A percentile compares a stretch with the other conserved stretches of the same genome.
phyloP scores from a whole-genome alignment of 2,113 vertebrate genomes.

The Campylorhamphus procurvoides region DNA sequence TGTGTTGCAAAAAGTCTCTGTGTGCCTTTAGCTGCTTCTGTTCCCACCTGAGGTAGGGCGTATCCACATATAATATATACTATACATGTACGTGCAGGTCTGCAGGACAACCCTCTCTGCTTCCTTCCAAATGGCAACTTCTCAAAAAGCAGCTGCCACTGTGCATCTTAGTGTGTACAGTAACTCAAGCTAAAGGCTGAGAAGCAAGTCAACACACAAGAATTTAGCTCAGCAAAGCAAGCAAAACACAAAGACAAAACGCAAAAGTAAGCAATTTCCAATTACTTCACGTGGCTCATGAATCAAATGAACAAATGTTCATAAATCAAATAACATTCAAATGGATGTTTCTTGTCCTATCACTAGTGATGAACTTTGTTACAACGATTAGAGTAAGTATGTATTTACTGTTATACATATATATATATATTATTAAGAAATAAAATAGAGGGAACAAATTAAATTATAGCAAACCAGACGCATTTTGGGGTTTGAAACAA shows the following conservation, averaged over 20 bases:
- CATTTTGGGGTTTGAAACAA: background rate
- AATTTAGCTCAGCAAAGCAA: background rate
- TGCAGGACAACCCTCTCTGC: background rate
- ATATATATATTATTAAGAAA: background rate
- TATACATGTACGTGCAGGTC: background rate
- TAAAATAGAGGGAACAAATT: background rate
- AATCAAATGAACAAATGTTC: background rate
- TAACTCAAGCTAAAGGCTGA: background rate
- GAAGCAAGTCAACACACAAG: background rate
- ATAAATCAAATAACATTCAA: background rate
- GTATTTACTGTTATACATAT: background rate
- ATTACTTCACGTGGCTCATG: background rate
- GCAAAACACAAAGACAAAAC: background rate
- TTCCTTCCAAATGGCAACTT: constrained; percentile 8
- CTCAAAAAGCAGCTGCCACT: background rate
- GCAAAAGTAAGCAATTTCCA: background rate
- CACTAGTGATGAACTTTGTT: background rate
- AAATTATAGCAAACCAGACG: background rate
- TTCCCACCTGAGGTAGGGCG: background rate
- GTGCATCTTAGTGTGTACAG: background rate
- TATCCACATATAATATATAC: background rate
- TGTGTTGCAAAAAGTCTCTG: background rate
- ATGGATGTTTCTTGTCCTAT: background rate
- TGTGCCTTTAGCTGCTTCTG: background rate
- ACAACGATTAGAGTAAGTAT: background rate